A percentile compares a stretch with the other conserved stretches of the same genome.
Conservation (phyloP, 2,797 vertebrate species). For the Decapterus maruadsi region DNA sequence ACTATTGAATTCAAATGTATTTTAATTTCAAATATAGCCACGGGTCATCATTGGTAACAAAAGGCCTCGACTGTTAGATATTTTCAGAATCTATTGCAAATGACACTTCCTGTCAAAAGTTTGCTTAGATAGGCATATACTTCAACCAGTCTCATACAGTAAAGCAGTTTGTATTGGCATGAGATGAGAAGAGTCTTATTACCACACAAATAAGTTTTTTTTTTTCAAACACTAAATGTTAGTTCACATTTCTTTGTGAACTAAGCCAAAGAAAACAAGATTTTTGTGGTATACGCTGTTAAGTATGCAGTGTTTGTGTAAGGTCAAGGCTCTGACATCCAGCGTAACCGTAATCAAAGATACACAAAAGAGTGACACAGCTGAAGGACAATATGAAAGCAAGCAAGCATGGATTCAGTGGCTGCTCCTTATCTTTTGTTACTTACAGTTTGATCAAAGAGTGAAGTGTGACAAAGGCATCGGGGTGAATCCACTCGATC, state of each 20-base stretch:
- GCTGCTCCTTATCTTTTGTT: slow-evolving; percentile 16
- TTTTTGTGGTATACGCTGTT: slow-evolving; percentile 25
- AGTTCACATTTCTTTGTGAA: slow-evolving; percentile 44
- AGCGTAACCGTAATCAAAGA: slow-evolving; percentile 49
- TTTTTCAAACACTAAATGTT: slow-evolving; percentile 55
- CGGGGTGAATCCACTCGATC: slow-evolving; percentile 91
- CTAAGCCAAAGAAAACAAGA: slow-evolving; percentile 52
- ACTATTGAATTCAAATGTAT: slow-evolving; percentile 30
- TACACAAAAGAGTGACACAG: slow-evolving; percentile 29
- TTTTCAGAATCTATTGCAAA: slow-evolving; percentile 46
- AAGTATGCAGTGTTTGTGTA: slow-evolving; percentile 46
- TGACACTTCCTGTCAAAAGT: slow-evolving; percentile 58
- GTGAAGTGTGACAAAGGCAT: slow-evolving; percentile 90
- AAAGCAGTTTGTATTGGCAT: slow-evolving; percentile 61
- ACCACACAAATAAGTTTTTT: slow-evolving; percentile 43
- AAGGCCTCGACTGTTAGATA: slow-evolving; percentile 36
- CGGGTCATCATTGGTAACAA: slow-evolving; percentile 30
- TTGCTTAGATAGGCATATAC: slow-evolving; percentile 56
- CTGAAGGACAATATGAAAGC: slow-evolving; percentile 31
- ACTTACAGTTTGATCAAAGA: slow-evolving; percentile 96
- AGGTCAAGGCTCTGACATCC: slow-evolving; percentile 27
- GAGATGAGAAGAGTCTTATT: slow-evolving; percentile 44
- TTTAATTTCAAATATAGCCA: slow-evolving; percentile 46
- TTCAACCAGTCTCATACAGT: slow-evolving; percentile 56
- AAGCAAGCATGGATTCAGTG: neutral